Base-by-base conservation (phyloP, 2,797 vertebrate species). In the Phrynocephalus guinanensis region DNA sequence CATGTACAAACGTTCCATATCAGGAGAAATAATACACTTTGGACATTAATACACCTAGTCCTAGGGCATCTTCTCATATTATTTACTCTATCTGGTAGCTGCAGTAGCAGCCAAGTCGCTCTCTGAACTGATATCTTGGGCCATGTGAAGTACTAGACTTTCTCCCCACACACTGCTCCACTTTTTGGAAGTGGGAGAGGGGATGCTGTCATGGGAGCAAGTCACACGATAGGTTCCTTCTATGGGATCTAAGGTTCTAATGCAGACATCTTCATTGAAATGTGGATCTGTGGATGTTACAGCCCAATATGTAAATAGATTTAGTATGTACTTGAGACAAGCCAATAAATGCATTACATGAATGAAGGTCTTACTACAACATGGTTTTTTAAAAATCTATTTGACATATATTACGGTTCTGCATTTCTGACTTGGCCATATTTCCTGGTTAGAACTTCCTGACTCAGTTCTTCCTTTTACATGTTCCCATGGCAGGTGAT, bases 401-500 rank as follows among this genome's bases (percentile, higher is more conserved):
- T 73, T 82, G 70, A 83, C 6, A 24, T 16, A n/a, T 60, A 20
- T 52, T 30, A 6, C 78, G 82, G 24, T 44, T 18, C 82, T 44
- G 1, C 24, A 8, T 78, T 87, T 90, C 85, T 52, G 67, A 89
- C 63, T 30, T 52, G 68, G 38, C 63, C 50, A 52, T 52, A 52
- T 8, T 11, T 86, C 52, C 16, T 86, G 73, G 85, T 85, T 5
- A 90, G 70, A 30, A 70, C 63, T 77, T 70, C 28, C 80, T 91
- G 67, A 16, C 28, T 9, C 80, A 82, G 67, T 48, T 44, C 26
- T 76, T 81, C 5, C 0, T 77, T n/a, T 6, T 60, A 78, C 91
- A 93, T 93, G 2, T 89, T 93, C 93, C 63, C 66, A 1, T 30
- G 91, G 68, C 86, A 97, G 95, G 89, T 50, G 96, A 95, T 87